These are phyloP conservation scores for Varroa destructor DNA, from an alignment of 1,140 invertebrate species.

Conservation along the genomic window DNA sequence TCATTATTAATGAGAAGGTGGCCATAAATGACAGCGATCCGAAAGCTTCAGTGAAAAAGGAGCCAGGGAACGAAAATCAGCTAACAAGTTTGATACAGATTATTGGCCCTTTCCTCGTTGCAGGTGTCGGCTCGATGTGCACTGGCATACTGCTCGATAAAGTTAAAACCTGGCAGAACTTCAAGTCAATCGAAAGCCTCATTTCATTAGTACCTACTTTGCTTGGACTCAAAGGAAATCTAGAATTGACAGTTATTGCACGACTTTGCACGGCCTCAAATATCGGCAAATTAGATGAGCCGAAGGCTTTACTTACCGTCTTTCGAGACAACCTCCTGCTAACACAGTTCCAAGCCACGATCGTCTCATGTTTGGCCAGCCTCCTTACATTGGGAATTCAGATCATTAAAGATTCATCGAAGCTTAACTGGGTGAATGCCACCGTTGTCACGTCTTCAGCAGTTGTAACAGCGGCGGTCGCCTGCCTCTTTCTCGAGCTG, in stretches of 20 bases:
- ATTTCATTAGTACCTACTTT: conserved; percentile 48
- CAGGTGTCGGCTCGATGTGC: conserved; percentile 7
- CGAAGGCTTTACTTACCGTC: background rate
- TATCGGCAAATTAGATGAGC: conserved; percentile 3
- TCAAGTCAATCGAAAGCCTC: conserved; percentile 43
- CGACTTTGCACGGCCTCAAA: conserved; percentile 42
- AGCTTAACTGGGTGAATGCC: conserved; percentile 63
- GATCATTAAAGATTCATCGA: conserved; percentile 45
- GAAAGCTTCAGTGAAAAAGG: background rate
- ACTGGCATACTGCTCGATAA: conserved; percentile 2
- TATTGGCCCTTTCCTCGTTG: conserved; percentile 6
- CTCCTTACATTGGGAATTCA: conserved; percentile 70
- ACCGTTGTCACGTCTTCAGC: conserved; percentile 71
- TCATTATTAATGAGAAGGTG: too few species aligned
- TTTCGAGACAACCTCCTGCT: conserved; percentile 26
- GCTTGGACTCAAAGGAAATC: conserved; percentile 48
- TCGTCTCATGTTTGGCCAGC: conserved; percentile 78
- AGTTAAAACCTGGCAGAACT: conserved; percentile 33
- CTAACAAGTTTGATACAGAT: background rate
- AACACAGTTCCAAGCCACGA: conserved; percentile 68
- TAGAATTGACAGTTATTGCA: conserved; percentile 50
- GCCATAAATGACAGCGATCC: too few species aligned
- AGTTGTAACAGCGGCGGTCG: conserved; percentile 75
- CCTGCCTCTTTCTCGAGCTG: conserved; percentile 59
- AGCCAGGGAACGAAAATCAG: conserved; percentile 2